Evolutionary conservation across 2,888 invertebrate species (phyloP).

Genomic region (Orchesella flavescens): DNA sequence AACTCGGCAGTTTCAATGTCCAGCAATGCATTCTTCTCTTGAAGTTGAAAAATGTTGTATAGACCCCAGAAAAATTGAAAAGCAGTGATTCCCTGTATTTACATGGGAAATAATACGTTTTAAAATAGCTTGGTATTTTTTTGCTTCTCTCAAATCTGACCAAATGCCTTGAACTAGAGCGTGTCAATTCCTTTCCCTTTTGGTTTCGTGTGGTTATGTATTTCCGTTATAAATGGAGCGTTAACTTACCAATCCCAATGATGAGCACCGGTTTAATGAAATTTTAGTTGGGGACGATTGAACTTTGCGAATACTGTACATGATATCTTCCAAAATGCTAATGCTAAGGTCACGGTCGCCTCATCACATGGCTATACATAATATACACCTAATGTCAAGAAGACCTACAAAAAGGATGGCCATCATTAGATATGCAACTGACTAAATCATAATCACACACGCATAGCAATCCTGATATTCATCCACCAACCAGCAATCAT

Average conservation of each 20-base stretch:
- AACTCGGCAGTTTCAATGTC: background rate
- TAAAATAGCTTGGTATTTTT: background rate
- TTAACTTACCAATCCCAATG: slow-evolving; percentile 49
- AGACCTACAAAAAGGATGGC: background rate
- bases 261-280: slow-evolving; percentile 12
- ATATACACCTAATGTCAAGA: no score
- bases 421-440: slow-evolving; percentile 3
- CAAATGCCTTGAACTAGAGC: background rate
- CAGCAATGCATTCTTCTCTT: background rate
- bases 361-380: background rate
- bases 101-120: no score
- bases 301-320: slow-evolving; percentile 26
- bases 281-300: slow-evolving; percentile 14
- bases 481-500: background rate
- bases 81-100: slow-evolving; percentile 16
- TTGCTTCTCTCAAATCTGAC: background rate
- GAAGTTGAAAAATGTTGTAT: background rate
- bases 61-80: slow-evolving; percentile 20
- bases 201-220: background rate
- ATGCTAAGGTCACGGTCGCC: background rate
- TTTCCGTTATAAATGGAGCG: slow-evolving; percentile 26
- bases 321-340: background rate
- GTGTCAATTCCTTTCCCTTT: slow-evolving; percentile 7
- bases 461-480: background rate
- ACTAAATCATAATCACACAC: background rate